A percentile compares a stretch with the other conserved stretches of the same genome.
phyloP scores from a whole-genome alignment of 1,140 invertebrate species.

The Tetramorium alpestre region DNA sequence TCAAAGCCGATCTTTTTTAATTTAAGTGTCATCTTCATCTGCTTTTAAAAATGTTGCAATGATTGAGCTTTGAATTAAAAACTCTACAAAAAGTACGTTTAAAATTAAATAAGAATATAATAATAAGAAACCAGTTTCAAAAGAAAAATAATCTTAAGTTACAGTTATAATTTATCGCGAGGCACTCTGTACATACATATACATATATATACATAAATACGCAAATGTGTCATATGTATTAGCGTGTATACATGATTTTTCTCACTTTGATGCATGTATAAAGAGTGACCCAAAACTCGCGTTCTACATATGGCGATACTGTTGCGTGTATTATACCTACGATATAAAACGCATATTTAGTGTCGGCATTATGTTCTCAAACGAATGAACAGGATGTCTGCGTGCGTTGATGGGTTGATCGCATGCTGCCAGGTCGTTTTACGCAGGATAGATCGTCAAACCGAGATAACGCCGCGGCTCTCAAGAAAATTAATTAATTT shows the following conservation, averaged over 20 bases:
- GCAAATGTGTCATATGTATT: not conserved
- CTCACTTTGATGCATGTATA: not conserved
- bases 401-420: conserved; percentile 13
- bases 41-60: not conserved
- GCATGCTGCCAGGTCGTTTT: conserved; percentile 17
- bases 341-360: conserved; percentile 26
- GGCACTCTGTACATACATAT: conserved; percentile 58
- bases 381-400: not conserved
- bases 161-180: not conserved
- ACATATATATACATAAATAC: not conserved
- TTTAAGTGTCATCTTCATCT: not conserved
- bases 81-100: not conserved
- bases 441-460: conserved; percentile 18
- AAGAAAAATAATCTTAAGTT: not conserved
- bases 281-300: conserved; percentile 16
- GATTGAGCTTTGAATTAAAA: not conserved
- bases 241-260: not conserved
- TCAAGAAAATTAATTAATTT: conserved; percentile 15
- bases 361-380: conserved; percentile 23
- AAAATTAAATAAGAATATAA: not conserved
- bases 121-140: not conserved
- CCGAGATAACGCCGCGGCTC: not conserved
- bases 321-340: conserved; percentile 8
- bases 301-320: not conserved
- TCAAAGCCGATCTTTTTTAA: not conserved